Percentiles rank a stretch among this genome's conserved stretches.
phyloP scores from a whole-genome alignment of 2,113 vertebrate species.

The Rhabdomys dilectus region DNA sequence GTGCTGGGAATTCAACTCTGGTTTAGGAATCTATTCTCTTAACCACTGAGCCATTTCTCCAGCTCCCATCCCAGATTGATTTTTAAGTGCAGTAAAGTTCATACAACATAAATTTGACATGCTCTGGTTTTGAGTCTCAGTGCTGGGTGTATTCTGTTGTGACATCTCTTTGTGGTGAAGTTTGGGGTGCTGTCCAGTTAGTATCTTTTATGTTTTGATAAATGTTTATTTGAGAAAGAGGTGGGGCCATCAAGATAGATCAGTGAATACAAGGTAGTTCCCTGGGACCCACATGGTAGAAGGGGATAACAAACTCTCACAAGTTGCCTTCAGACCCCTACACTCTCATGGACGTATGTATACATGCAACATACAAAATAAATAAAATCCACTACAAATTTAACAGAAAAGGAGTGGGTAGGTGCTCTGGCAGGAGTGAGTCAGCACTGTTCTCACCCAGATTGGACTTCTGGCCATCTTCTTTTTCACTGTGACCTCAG shows the following conservation, averaged over 20 bases:
- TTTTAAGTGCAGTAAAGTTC: not conserved
- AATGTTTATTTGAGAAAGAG: conserved; percentile 7
- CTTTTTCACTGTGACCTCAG: conserved; percentile 27
- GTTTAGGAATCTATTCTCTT: too few species aligned
- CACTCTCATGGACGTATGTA: not conserved
- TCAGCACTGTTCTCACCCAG: not conserved
- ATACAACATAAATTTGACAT: not conserved
- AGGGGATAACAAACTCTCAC: not conserved
- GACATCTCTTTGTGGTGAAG: not conserved
- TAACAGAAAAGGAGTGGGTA: not conserved
- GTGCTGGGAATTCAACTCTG: not conserved
- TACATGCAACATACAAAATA: not conserved
- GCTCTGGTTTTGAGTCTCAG: not conserved
- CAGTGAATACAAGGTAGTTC: not conserved
- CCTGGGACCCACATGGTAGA: not conserved
- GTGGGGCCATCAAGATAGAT: too few species aligned
- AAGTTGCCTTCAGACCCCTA: not conserved
- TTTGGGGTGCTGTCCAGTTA: not conserved
- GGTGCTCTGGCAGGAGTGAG: conserved; percentile 10
- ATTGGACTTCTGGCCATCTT: not conserved
- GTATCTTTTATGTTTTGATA: not conserved
- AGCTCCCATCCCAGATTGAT: not conserved
- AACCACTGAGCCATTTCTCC: not conserved
- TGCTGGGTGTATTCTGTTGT: not conserved
- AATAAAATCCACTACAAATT: not conserved